phyloP scores from a whole-genome alignment of 2,797 vertebrate genomes.

The Myiothlypis coronata region DNA sequence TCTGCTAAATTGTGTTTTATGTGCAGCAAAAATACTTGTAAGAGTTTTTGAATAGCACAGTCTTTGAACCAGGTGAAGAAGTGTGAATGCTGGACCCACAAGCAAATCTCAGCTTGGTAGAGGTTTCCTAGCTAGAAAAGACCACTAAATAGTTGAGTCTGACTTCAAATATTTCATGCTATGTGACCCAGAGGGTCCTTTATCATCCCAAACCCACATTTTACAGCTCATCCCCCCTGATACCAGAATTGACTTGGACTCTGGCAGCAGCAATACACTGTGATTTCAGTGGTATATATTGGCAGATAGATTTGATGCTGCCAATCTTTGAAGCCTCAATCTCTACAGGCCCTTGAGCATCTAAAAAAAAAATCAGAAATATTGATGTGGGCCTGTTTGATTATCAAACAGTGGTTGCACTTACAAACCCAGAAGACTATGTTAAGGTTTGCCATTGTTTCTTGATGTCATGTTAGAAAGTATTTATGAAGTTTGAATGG shows the following conservation, averaged over 20 bases:
- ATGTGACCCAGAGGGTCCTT: not conserved
- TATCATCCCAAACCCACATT: not conserved
- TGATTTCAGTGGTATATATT: not conserved
- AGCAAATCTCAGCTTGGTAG: not conserved
- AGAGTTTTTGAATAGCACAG: not conserved
- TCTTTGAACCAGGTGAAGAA: not conserved
- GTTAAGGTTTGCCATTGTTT: not conserved
- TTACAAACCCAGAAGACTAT: not conserved
- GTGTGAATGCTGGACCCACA: accelerated
- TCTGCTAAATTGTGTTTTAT: not conserved
- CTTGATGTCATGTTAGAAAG: not conserved
- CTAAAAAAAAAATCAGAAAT: not conserved
- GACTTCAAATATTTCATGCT: not conserved
- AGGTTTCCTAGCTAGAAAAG: not conserved
- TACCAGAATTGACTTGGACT: not conserved
- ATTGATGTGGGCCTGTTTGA: not conserved
- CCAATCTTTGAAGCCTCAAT: not conserved
- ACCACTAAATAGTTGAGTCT: accelerated
- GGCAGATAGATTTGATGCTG: not conserved
- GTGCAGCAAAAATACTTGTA: not conserved
- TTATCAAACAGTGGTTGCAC: not conserved
- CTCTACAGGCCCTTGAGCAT: not conserved
- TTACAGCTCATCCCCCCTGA: not conserved
- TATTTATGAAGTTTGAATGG: not conserved
- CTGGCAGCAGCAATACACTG: not conserved